Base-by-base conservation (phyloP, 1,140 invertebrate genomes). In the Radopholus similis region DNA sequence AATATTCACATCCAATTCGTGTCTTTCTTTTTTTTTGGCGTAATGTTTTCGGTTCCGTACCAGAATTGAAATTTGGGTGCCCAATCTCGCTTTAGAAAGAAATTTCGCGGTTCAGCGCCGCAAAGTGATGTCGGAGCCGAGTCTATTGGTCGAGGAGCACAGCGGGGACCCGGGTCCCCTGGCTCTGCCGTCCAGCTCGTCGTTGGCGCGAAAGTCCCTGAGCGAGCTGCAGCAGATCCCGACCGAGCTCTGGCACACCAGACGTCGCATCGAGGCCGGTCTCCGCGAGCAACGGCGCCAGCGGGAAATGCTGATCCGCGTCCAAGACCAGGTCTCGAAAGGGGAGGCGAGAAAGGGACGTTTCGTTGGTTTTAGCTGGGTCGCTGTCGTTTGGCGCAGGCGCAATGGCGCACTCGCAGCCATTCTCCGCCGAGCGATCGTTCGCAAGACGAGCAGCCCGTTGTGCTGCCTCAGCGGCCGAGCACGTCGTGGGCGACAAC, bases 221-320 rank as follows among this genome's bases (percentile, higher is more conserved):
- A 40, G 42, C 32, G 58, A 62, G 35, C 30, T 62, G 30, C 58
- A 62, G 42, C 40, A 62, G 44, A 62, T 62, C 21, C 40, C 58
- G 18, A 23, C 40, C 49, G 58, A 62, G 18, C 40, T 62, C 32
- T 62, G 58, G 58, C 44, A 26, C 28, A 47, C 58, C 5, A 21
- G 40, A 32, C 42, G 38, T 23, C 42, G 58, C 40, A 62, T 62
- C n/a, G 58, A 62, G 34, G 40, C 40, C 49, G 58, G 40, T 13
- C 28, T 51, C 15, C 23, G 21, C 32, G 58, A 62, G 44, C 58
- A 62, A 62, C 42, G 21, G n/a, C 40, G 44, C 9, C 58, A 62
- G 30, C 40, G 28, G 32, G 58, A 35, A 28, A 62, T 62, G 15
- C 18, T 62, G 11, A 42, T 32, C 21, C 26, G 44, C 18, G 58